Evolutionary conservation across 2,113 vertebrate genomes (phyloP), one percentile per base, ranked within the genome.

Genomic region (Crotalus horridus): DNA sequence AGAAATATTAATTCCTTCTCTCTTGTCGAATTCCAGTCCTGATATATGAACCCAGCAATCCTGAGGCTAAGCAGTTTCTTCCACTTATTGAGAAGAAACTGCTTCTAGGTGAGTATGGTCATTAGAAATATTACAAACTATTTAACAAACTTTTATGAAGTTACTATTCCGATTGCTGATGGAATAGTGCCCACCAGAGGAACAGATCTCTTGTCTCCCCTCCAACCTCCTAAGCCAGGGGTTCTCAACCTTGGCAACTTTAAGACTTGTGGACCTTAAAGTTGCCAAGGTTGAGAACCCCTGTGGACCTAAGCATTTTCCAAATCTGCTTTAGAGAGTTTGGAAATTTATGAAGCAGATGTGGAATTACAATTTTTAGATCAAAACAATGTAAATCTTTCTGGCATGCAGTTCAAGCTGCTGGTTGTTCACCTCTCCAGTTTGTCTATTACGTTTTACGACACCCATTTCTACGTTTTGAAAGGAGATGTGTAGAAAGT

Each of bases 11-110:
- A 54, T 94, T 24, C 8, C 10, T n/a, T 9, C 55, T 91, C 94
- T 91, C 92, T 3, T 96, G 81, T 96, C 89, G 93, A 89, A 95
- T 96, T 98, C 92, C 95, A 98, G 97, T 98, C 95, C 97, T 99
- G 88, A 96, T 97, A 95, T 98, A 97, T 95, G 98, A 99, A 95
- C 98, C 97, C 92, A 97, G 98, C 94, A 98, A 98, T 95, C 96
- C 96, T 43, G 97, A 98, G 94, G 97, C 98, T 92, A 97, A 97
- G 59, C 96, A 97, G 92, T 98, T 98, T 97, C 97, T 98, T 91
- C 96, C 97, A 55, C 97, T 98, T 94, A 98, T 99, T 97, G 97
- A 98, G 95, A 94, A 97, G 96, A 97, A 98, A 92, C 69, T 98
- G 55, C 96, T 94, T 91, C 94, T 97, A 55, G 97, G 97, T 98